Base-by-base conservation (phyloP, 2,888 invertebrate species). In the Synanthedon vespiformis region DNA sequence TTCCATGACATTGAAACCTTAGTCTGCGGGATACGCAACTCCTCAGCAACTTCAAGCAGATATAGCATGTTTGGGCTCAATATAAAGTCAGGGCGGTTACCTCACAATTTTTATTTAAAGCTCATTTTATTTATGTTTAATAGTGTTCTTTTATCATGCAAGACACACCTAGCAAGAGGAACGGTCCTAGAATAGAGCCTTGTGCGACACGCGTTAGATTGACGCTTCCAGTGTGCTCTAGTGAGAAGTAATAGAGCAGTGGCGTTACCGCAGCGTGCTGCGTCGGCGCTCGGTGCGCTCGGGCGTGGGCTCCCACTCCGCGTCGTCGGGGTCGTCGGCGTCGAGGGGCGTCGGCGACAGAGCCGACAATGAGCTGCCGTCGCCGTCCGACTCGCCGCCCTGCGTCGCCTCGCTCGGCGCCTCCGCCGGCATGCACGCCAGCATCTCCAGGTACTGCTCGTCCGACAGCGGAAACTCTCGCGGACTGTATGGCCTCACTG, bases 301-400 rank as follows among this genome's bases (percentile, higher is more conserved):
- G 1, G 72, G 72, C 51, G 78, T 65, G 3, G 86, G 90, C 16
- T 90, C 91, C 95, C 95, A 95, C 71, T 95, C 95, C 5, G 92
- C 92, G 84, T 95, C 95, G 72, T 95, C 94, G 27, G 95, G 95
- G 79, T 95, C 95, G 70, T 94, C 94, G 61, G 93, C 93, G 58
- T 94, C 93, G 80, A 82, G 80, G 14, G 70, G 58, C 2, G 69
- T 53, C 1, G 74, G 71, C 0, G 85, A 77, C 41, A 76, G 49
- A 0, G 80, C 73, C 1, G 82, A 82, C 52, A 80, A 57, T 16
- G 73, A 56, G 62, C 79, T 70, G 57, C 68, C 59, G 6, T 60
- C 60, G 12, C 70, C 70, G 16, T 54, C 56, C 52, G 12, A 54
- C 48, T 47, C 47, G 54, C 55, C 40, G 47, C 54, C 27, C 40